phyloP scores from a whole-genome alignment of 2,888 invertebrate genomes.

The Coleophora flavipennella region DNA sequence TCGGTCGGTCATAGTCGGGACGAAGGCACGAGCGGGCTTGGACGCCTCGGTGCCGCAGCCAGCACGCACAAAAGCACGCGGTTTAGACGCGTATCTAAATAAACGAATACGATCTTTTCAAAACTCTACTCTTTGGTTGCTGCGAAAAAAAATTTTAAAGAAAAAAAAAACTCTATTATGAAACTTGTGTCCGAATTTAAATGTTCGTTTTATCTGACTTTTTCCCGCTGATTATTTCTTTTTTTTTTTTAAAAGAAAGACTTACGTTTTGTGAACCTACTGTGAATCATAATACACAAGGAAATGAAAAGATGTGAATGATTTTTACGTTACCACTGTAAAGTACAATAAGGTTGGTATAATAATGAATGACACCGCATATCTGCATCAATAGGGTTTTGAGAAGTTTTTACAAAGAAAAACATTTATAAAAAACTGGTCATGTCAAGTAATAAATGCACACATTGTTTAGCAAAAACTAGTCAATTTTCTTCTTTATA shows the following conservation, averaged over 20 bases:
- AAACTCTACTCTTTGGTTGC: too few relatives aligned
- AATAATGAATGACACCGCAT: too few relatives aligned
- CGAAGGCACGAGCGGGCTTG: constrained; percentile 39
- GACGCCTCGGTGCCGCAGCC: constrained; percentile 42
- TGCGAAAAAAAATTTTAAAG: constrained; percentile 10
- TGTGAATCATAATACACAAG: too few relatives aligned
- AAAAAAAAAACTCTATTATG: constrained; percentile 9
- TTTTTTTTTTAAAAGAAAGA: constrained; percentile 13
- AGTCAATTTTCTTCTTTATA: too few relatives aligned
- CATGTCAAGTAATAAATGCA: too few relatives aligned
- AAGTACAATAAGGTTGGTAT: constrained; percentile 40
- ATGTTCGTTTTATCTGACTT: constrained; percentile 3
- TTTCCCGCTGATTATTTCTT: constrained; percentile 16
- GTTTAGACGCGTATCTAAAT: constrained; percentile 13
- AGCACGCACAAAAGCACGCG: constrained; percentile 43
- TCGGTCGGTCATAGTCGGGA: constrained; percentile 45
- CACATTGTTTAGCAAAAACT: too few relatives aligned
- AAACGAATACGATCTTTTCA: constrained; percentile 9
- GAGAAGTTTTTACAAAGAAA: too few relatives aligned
- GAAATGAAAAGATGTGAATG: constrained; percentile 39
- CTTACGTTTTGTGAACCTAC: too few relatives aligned
- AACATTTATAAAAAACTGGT: too few relatives aligned
- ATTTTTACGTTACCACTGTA: constrained; percentile 38
- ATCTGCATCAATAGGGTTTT: too few relatives aligned
- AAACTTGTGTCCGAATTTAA: neutral